phyloP scores from a whole-genome alignment of 2,888 invertebrate genomes.

The Drosophila kambysellisi region DNA sequence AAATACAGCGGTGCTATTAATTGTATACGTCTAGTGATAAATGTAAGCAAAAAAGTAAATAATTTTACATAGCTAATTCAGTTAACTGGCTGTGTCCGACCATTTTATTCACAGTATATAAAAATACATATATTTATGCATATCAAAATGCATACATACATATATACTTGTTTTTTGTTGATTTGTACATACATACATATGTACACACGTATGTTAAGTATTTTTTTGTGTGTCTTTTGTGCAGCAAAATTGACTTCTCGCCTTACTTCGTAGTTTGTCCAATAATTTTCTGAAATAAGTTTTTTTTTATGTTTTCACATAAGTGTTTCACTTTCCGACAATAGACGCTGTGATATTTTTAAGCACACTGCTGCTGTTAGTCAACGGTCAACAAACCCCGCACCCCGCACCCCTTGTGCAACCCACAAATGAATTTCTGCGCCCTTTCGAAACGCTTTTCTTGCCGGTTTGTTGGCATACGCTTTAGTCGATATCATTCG shows the following conservation, averaged over 20 bases:
- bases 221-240: neutral
- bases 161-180: neutral
- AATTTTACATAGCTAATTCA: neutral
- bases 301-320: constrained; percentile 9
- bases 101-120: neutral
- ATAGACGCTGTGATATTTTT: constrained; percentile 32
- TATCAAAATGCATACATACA: neutral
- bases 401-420: constrained; percentile 6
- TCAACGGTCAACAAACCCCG: constrained; percentile 25
- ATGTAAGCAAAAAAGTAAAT: constrained; percentile 10
- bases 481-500: constrained; percentile 16
- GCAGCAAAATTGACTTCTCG: constrained; percentile 2
- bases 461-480: constrained; percentile 28
- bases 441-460: neutral
- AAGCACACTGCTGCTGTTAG: constrained; percentile 9
- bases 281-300: constrained; percentile 2
- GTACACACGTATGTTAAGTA: neutral
- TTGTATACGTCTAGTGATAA: constrained; percentile 15
- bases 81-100: constrained; percentile 8
- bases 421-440: neutral
- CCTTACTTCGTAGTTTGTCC: constrained; percentile 34
- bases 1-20: neutral
- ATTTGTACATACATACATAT: neutral
- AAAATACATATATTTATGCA: neutral
- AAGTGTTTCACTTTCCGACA: constrained; percentile 13